phyloP scores from a whole-genome alignment of 2,888 invertebrate genomes.

The Drosophila neotestacea region DNA sequence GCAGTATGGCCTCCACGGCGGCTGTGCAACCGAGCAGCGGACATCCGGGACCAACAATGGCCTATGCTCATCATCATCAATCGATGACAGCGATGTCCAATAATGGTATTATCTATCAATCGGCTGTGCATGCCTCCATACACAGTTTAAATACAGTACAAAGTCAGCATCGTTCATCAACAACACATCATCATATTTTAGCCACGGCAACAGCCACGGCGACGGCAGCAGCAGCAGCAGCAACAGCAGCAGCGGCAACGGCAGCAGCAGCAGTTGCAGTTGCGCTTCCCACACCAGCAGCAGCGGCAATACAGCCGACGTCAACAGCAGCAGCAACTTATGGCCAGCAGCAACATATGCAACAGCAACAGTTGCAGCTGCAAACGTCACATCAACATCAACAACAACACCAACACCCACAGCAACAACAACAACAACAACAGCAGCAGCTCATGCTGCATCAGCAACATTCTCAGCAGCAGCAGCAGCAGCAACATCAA shows the following conservation, averaged over 20 bases:
- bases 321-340: conserved; percentile 26
- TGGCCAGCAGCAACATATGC: conserved; percentile 49
- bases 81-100: conserved; percentile 84
- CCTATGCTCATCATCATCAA: conserved; percentile 82
- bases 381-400: conserved; percentile 45
- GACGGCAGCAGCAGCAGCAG: conserved; percentile 72
- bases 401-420: conserved; percentile 58
- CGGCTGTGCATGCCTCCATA: conserved; percentile 85
- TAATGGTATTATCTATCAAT: conserved; percentile 85
- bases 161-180: conserved; percentile 81
- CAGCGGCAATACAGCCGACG: conserved; percentile 38
- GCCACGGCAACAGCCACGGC: conserved; percentile 82
- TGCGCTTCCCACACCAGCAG: conserved; percentile 51
- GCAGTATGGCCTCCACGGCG: conserved; percentile 75
- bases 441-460: conserved; percentile 58
- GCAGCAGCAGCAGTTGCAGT: conserved; percentile 62
- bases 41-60: conserved; percentile 80
- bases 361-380: conserved; percentile 58
- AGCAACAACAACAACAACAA: conserved; percentile 47
- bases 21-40: conserved; percentile 59
- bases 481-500: conserved; percentile 42
- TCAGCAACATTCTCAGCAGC: conserved; percentile 44
- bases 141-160: conserved; percentile 84
- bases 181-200: conserved; percentile 83
- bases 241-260: conserved; percentile 72